Evolutionary conservation across 2,113 vertebrate species (phyloP).

Genomic region (Talpa occidentalis): DNA sequence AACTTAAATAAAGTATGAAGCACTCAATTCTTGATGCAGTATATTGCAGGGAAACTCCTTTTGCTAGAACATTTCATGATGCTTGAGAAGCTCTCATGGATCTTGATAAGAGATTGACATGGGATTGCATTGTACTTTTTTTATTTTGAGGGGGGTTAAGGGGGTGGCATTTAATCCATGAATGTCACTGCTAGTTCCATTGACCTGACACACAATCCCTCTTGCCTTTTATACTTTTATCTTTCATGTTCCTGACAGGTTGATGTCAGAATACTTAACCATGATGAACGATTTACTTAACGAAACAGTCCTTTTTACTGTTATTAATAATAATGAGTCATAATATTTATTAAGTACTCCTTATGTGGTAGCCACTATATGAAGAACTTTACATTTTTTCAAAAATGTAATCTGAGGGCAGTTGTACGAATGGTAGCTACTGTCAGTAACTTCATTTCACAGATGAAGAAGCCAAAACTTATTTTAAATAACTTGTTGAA

Average conservation of each 20-base stretch:
- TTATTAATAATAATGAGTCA: neutral
- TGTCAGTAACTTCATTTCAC: neutral
- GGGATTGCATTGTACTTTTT: neutral
- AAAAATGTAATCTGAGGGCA: neutral
- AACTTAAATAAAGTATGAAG: constrained; percentile 69
- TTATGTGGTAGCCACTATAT: neutral
- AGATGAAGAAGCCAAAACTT: neutral
- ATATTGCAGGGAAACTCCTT: neutral
- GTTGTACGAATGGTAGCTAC: neutral
- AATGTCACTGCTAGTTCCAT: neutral
- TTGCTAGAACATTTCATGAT: neutral
- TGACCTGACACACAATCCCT: neutral
- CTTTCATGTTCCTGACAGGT: neutral
- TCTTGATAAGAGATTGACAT: neutral
- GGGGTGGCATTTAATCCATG: neutral
- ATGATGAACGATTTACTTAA: neutral
- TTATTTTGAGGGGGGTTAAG: neutral
- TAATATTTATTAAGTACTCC: neutral
- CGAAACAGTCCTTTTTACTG: neutral
- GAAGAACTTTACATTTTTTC: neutral
- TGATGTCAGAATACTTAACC: neutral
- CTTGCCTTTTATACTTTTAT: neutral
- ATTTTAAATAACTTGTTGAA: neutral
- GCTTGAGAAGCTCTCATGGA: neutral
- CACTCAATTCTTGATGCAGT: constrained; percentile 1